A percentile compares a stretch with the other conserved stretches of the same genome.
phyloP scores from a whole-genome alignment of 2,113 vertebrate genomes.

The Callionymus lyra region DNA sequence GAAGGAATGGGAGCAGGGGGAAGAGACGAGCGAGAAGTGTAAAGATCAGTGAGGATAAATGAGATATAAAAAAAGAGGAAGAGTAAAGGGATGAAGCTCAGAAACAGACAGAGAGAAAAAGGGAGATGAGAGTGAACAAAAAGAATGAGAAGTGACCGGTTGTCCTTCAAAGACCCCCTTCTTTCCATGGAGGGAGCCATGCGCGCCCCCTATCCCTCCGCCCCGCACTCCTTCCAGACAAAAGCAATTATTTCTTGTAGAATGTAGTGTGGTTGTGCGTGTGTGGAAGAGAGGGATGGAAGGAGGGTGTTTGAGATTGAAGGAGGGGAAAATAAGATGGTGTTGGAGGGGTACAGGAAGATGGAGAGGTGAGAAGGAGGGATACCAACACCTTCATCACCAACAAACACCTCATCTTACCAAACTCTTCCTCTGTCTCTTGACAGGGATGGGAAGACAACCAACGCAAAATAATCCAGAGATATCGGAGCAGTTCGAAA shows the following conservation, averaged over 20 bases:
- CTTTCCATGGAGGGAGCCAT: constrained; percentile 58
- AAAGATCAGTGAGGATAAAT: constrained; percentile 4
- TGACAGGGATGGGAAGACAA: constrained; percentile 4
- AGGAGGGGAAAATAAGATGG: constrained; percentile 72
- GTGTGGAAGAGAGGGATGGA: constrained; percentile 64
- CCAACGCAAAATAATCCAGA: constrained; percentile 11
- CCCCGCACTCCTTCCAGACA: constrained; percentile 75
- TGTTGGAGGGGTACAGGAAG: constrained; percentile 57
- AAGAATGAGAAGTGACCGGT: constrained; percentile 62
- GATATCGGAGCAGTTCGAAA: constrained; percentile 6
- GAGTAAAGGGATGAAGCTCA: constrained; percentile 3
- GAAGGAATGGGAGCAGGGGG: constrained; percentile 2
- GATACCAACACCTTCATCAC: constrained; percentile 55
- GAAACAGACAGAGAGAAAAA: constrained; percentile 9
- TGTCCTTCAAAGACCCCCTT: constrained; percentile 76
- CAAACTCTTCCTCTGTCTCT: constrained; percentile 39
- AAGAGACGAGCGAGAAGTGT: constrained; percentile 2
- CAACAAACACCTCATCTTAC: constrained; percentile 28
- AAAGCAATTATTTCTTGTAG: constrained; percentile 81
- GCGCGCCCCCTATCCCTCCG: constrained; percentile 63
- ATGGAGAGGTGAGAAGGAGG: constrained; percentile 20
- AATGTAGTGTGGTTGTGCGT: constrained; percentile 76
- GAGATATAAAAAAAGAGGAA: not conserved
- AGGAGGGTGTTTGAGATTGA: constrained; percentile 70
- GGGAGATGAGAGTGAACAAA: constrained; percentile 23